Evolutionary conservation across 2,888 invertebrate species (phyloP).

Genomic region (Hetaerina titia): DNA sequence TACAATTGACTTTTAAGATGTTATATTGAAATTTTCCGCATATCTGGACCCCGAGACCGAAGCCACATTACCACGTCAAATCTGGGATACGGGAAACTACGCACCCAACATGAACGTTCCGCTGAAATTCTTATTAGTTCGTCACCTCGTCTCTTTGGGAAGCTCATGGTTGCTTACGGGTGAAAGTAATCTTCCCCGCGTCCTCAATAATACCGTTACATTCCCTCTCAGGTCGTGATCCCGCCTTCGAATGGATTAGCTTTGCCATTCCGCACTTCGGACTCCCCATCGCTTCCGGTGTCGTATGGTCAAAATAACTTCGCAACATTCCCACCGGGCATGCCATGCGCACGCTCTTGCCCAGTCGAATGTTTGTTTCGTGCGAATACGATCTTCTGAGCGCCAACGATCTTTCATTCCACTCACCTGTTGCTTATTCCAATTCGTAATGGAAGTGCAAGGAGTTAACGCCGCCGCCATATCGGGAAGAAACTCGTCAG

Average conservation of each 20-base stretch:
- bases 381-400: neutral
- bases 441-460: constrained; percentile 14
- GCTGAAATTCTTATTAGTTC: neutral
- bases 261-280: neutral
- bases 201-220: constrained; percentile 28
- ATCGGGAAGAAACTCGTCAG: constrained; percentile 57
- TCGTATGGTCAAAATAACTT: neutral
- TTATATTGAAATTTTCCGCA: too few species aligned
- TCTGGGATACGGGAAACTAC: neutral
- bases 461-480: constrained; percentile 40
- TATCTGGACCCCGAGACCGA: too few species aligned
- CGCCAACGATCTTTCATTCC: neutral
- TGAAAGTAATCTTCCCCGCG: neutral
- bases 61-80: too few species aligned
- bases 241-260: neutral
- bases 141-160: neutral
- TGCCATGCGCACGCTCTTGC: neutral
- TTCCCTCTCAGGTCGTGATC: neutral
- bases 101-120: neutral
- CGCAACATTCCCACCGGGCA: neutral
- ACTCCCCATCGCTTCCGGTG: neutral
- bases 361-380: neutral
- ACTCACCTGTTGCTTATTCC: neutral
- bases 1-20: too few species aligned
- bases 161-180: neutral